Evolutionary conservation across 2,113 vertebrate genomes (phyloP).

Genomic region (Prunella himalayana): DNA sequence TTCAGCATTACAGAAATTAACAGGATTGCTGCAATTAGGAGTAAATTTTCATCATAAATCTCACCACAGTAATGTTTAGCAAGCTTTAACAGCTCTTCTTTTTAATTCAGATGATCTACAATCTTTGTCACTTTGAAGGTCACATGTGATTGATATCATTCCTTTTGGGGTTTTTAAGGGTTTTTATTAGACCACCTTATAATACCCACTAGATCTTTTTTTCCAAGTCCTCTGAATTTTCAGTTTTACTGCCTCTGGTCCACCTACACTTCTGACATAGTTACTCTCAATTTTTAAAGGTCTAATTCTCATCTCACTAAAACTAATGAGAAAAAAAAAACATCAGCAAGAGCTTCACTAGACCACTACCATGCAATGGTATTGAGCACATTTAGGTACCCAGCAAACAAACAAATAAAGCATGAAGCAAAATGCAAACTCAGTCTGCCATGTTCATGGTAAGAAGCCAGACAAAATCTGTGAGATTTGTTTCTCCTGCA

Average conservation of each 20-base stretch:
- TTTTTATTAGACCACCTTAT: background rate
- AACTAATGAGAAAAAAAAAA: background rate
- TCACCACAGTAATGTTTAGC: background rate
- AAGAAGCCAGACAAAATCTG: background rate
- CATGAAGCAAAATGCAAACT: background rate
- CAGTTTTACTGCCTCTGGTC: background rate
- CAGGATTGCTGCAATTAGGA: background rate
- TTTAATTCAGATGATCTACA: background rate
- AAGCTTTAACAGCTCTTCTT: background rate
- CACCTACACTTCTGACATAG: background rate
- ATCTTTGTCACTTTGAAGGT: background rate
- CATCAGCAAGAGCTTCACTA: background rate
- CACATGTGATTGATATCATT: rapidly evolving
- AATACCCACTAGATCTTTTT: background rate
- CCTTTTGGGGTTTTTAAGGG: background rate
- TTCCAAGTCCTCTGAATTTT: background rate
- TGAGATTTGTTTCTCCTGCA: background rate
- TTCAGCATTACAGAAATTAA: background rate
- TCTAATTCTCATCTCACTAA: background rate
- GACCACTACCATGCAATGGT: background rate
- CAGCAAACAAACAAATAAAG: background rate
- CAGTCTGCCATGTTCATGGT: background rate
- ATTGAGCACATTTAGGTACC: background rate
- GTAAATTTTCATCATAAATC: background rate
- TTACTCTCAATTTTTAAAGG: background rate